Base-by-base conservation (phyloP, 2,113 vertebrate genomes). In the Cynopterus brachyotis region DNA sequence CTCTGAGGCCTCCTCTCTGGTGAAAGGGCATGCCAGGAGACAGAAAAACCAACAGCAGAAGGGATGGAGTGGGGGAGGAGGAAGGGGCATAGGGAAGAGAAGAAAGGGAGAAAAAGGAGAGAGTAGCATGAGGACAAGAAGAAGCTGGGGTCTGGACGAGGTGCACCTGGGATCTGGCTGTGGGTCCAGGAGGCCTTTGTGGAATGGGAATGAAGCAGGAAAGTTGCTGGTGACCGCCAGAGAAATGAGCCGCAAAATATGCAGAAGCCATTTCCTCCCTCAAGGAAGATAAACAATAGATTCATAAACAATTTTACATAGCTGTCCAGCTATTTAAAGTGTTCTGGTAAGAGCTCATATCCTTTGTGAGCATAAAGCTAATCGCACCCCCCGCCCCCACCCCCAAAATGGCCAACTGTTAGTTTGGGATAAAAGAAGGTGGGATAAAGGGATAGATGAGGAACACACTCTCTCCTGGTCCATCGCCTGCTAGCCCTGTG, bases 221-320 rank as follows among this genome's bases (percentile, higher is more conserved):
- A 66, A 66, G 32, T n/a, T 88, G 84, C 42, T 72, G 78, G 75
- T 88, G 86, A 96, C 96, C 45, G 60, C 42, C 15, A 79, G 80
- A 97, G 97, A 98, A 62, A 89, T 64, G 96, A 89, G 89, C 97
- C 95, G 86, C 97, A 81, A 97, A 95, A 97, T 89, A 97, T 90
- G 91, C 73, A 97, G 95, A 97, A 97, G 83, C 90, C 95, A 98
- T 96, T 98, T 98, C 94, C 96, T 98, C 95, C 97, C 97, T 92
- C 79, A 91, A 96, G 96, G 92, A 92, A 97, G 82, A 96, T 96
- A 97, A 98, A 96, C 95, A 97, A 47, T 91, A 97, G 97, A 98
- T 53, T 93, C 96, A 96, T 97, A 98, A 98, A 97, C 4, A 89
- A 93, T 88, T 97, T 93, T 80, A 76, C 92, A 37, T 69, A 95